Evolutionary conservation across 2,113 vertebrate genomes (phyloP).

Genomic region (Lanius ludovicianus): DNA sequence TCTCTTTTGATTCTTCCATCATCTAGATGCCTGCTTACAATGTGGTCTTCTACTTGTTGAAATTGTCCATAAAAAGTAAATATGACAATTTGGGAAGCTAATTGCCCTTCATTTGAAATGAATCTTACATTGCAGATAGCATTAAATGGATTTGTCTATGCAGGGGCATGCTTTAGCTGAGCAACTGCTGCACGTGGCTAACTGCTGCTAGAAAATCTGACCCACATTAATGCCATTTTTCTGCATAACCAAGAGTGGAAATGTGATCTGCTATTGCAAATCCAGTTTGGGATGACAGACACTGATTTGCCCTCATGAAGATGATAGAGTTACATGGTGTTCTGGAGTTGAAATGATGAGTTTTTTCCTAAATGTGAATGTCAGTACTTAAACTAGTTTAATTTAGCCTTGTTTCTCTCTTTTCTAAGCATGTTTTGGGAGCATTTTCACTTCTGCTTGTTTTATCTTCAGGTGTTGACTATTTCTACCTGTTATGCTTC

Average conservation of each 20-base stretch:
- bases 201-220: not conserved
- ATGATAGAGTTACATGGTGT: not conserved
- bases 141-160: not conserved
- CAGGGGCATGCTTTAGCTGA: not conserved
- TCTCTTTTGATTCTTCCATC: not conserved
- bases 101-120: not conserved
- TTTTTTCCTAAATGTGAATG: not conserved
- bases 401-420: not conserved
- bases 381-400: not conserved
- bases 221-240: not conserved
- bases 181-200: not conserved
- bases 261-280: not conserved
- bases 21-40: not conserved
- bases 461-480: not conserved
- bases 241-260: slow-evolving; percentile 6
- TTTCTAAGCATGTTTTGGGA: not conserved
- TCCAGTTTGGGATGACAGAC: not conserved
- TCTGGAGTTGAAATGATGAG: not conserved
- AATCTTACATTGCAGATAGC: not conserved
- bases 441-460: not conserved
- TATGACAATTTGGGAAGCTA: not conserved
- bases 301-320: not conserved
- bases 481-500: not conserved
- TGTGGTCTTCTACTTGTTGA: not conserved
- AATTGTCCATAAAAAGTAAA: not conserved